Evolutionary conservation across 1,140 invertebrate species (phyloP).

Genomic region (Drosophila pruinosa): DNA sequence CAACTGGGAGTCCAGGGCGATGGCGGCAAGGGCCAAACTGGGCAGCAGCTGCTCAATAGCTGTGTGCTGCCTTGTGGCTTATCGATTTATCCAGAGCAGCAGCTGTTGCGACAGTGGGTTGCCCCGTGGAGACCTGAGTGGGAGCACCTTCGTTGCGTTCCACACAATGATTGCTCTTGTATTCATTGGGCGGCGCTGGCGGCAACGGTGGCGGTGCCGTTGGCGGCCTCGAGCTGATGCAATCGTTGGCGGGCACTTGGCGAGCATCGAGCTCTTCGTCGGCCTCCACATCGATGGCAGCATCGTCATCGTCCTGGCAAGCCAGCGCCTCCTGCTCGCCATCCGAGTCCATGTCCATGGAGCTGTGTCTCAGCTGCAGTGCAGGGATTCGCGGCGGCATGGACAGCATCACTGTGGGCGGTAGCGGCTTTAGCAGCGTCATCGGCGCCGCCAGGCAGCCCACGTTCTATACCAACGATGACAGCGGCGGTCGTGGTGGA

Average conservation of each 20-base stretch:
- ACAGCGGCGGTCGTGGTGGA: slow-evolving; percentile 80
- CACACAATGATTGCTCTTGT: slow-evolving; percentile 36
- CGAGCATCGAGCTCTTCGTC: slow-evolving; percentile 52
- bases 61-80: slow-evolving; percentile 40
- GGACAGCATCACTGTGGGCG: slow-evolving; percentile 1
- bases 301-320: slow-evolving; percentile 56
- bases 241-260: background rate
- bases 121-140: slow-evolving; percentile 10
- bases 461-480: slow-evolving; percentile 83
- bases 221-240: background rate
- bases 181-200: slow-evolving; percentile 1
- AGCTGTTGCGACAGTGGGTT: background rate
- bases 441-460: slow-evolving; percentile 76
- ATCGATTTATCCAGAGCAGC: slow-evolving; percentile 42
- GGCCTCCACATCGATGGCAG: slow-evolving; percentile 73
- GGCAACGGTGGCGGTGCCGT: slow-evolving; percentile 1
- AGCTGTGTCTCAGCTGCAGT: slow-evolving; percentile 26
- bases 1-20: slow-evolving; percentile 35
- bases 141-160: slow-evolving; percentile 47
- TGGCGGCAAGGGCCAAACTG: background rate
- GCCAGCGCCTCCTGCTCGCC: slow-evolving; percentile 31
- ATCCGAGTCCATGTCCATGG: slow-evolving; percentile 59
- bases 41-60: slow-evolving; percentile 36
- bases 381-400: slow-evolving; percentile 11
- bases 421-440: slow-evolving; percentile 65